phyloP scores from a whole-genome alignment of 2,888 invertebrate genomes.

The Diploptera punctata region DNA sequence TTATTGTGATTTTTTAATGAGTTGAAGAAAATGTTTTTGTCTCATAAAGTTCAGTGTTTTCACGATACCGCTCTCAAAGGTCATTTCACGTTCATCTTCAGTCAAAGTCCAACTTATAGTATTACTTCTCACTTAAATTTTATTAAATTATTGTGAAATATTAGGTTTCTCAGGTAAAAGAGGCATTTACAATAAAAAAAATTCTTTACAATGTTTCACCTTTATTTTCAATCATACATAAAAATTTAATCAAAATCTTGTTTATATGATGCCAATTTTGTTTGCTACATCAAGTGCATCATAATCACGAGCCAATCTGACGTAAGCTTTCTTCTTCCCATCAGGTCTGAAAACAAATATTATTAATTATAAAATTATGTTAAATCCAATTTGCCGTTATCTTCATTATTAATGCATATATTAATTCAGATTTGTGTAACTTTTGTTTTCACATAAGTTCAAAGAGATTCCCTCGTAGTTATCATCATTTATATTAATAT shows the following conservation, averaged over 20 bases:
- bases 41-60: too few relatives aligned
- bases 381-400: conserved; percentile 40
- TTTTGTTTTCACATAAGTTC: conserved; percentile 58
- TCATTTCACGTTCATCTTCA: too few relatives aligned
- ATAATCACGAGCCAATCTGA: conserved; percentile 94
- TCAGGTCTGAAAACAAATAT: conserved; percentile 77
- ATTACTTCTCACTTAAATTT: too few relatives aligned
- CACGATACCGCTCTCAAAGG: too few relatives aligned
- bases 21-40: too few relatives aligned
- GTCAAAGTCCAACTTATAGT: too few relatives aligned
- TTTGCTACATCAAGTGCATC: conserved; percentile 99
- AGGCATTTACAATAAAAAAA: too few relatives aligned
- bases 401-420: not conserved
- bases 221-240: not conserved
- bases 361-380: not conserved
- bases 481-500: conserved; percentile 36
- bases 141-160: too few relatives aligned
- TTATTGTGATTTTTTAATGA: too few relatives aligned
- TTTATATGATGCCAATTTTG: conserved; percentile 97
- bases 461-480: conserved; percentile 60
- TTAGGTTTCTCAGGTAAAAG: too few relatives aligned
- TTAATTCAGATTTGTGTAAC: not conserved
- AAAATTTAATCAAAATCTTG: not conserved
- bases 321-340: conserved; percentile 99
- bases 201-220: not conserved